Percentiles rank a stretch among this genome's conserved stretches.
These are phyloP conservation scores for Athalia circularis DNA, from an alignment of 2,888 invertebrate genomes.

Conservation along the genomic window DNA sequence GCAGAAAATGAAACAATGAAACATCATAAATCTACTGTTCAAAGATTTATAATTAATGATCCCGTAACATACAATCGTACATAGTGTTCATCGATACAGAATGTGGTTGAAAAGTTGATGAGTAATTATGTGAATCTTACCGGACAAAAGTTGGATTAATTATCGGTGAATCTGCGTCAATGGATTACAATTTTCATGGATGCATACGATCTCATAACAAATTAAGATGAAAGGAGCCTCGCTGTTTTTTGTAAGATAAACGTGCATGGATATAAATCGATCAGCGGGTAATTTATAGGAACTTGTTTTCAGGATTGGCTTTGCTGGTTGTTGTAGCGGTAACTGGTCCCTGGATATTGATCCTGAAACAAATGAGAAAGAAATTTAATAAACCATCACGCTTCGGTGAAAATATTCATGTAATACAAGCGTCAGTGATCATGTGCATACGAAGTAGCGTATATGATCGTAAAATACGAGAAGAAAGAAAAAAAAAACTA, in stretches of 20 bases:
- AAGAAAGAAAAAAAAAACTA: no score
- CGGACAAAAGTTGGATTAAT: no score
- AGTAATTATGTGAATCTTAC: no score
- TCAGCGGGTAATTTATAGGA: neutral
- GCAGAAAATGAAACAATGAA: no score
- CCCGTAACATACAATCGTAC: no score
- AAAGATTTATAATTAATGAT: no score
- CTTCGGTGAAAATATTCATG: neutral
- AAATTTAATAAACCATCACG: neutral
- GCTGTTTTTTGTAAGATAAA: neutral
- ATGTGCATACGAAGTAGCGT: neutral
- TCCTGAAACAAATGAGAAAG: neutral
- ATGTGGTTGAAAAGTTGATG: no score
- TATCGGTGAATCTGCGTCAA: no score
- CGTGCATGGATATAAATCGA: neutral
- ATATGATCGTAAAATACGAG: no score
- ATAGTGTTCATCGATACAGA: no score
- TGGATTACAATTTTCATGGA: neutral
- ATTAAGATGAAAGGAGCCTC: neutral
- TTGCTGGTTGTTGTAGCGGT: constrained; percentile 4
- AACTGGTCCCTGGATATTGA: neutral
- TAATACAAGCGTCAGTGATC: neutral
- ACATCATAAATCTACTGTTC: no score
- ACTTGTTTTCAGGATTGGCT: neutral
- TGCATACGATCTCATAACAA: neutral